Conservation (phyloP, 2,888 invertebrate genomes). For the Heliothis peltigera region DNA sequence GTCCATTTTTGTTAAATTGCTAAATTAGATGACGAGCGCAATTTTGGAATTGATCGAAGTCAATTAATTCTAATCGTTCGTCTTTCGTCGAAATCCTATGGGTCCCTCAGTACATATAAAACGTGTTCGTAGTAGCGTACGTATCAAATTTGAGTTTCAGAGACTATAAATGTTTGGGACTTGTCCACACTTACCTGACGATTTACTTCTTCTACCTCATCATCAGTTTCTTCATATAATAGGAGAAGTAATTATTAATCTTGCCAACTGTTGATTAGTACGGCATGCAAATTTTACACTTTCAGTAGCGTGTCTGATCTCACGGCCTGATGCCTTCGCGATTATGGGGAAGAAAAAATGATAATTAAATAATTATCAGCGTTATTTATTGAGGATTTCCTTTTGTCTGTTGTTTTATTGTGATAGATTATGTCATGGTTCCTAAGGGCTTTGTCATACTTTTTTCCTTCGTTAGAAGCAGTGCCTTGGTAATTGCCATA, state of each 20-base stretch:
- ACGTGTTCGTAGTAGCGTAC: too few relatives aligned
- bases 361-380: conserved; percentile 31
- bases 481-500: too few relatives aligned
- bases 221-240: background rate
- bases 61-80: background rate
- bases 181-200: background rate
- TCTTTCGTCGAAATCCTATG: background rate
- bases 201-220: background rate
- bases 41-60: background rate
- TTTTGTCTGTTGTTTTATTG: conserved; percentile 6
- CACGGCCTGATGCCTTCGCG: conserved; percentile 61
- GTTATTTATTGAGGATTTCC: conserved; percentile 25
- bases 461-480: background rate
- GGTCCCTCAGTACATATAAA: too few relatives aligned
- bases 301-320: conserved; percentile 60
- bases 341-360: conserved; percentile 42
- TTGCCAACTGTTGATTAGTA: conserved; percentile 31
- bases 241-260: conserved; percentile 4
- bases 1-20: background rate
- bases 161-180: too few relatives aligned
- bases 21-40: background rate
- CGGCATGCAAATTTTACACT: conserved; percentile 60
- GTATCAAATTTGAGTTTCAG: too few relatives aligned
- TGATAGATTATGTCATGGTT: conserved; percentile 9
- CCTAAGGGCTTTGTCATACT: background rate